These are phyloP conservation scores for Oncorhynchus kisutch DNA, from an alignment of 2,113 vertebrate genomes.

Conservation along the genomic window DNA sequence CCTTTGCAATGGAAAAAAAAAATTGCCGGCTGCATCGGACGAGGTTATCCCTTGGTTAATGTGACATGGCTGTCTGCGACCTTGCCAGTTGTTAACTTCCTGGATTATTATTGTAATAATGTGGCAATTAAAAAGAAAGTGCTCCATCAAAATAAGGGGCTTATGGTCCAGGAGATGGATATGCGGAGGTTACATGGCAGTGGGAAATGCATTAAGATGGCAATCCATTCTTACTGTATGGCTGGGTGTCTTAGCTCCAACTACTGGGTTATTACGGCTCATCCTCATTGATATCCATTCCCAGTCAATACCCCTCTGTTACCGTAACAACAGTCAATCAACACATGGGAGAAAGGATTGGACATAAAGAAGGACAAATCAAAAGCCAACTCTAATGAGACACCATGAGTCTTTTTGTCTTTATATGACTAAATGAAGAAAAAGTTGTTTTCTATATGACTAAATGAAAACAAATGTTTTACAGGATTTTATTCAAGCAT, in stretches of 20 bases:
- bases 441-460: too few species aligned
- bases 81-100: conserved; percentile 71
- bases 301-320: conserved; percentile 60
- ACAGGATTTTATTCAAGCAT: too few species aligned
- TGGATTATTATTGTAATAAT: conserved; percentile 77
- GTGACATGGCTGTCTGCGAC: conserved; percentile 76
- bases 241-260: conserved; percentile 18
- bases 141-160: conserved; percentile 59
- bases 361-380: conserved; percentile 28
- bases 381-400: conserved; percentile 54
- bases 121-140: conserved; percentile 73
- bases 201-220: conserved; percentile 64
- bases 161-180: conserved; percentile 64
- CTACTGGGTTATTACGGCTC: conserved; percentile 47
- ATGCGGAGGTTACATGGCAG: conserved; percentile 60
- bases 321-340: conserved; percentile 59
- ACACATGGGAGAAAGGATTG: conserved; percentile 4
- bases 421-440: too few species aligned
- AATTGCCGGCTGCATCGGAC: conserved; percentile 19
- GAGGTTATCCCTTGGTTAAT: conserved; percentile 78
- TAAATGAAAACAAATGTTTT: too few species aligned
- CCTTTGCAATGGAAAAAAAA: conserved; percentile 26
- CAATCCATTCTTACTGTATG: conserved; percentile 56
- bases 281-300: conserved; percentile 65
- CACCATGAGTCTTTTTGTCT: conserved; percentile 33